A percentile compares a stretch with the other conserved stretches of the same genome.
These are phyloP conservation scores for Ornithoptera priamus DNA, from an alignment of 2,888 invertebrate genomes.

Conservation along the genomic window DNA sequence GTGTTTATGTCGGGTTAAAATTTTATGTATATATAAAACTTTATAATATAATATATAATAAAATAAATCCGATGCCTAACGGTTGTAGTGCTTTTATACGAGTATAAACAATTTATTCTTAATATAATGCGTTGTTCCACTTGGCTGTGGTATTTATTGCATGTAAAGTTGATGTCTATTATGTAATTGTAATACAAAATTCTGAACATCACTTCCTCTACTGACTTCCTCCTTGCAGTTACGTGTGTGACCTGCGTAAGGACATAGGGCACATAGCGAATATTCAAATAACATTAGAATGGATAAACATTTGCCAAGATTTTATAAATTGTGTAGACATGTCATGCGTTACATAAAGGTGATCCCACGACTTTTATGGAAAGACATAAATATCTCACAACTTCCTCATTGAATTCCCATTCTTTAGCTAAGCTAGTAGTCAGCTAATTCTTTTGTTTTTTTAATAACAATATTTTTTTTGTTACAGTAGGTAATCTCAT, in stretches of 20 bases:
- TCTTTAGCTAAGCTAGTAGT: neutral
- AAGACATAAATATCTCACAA: constrained; percentile 10
- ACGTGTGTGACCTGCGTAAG: constrained; percentile 47
- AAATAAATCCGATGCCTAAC: neutral
- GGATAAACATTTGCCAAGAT: constrained; percentile 4
- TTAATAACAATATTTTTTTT: no score
- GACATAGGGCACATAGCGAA: constrained; percentile 40
- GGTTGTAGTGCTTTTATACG: neutral
- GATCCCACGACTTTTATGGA: constrained; percentile 15
- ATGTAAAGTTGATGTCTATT: constrained; percentile 21
- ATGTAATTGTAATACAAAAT: constrained; percentile 35
- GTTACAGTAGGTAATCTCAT: no score
- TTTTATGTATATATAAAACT: neutral
- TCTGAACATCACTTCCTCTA: constrained; percentile 35
- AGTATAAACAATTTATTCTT: neutral
- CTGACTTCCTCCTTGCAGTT: constrained; percentile 34
- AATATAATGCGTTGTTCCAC: constrained; percentile 5
- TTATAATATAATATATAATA: neutral
- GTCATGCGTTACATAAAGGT: constrained; percentile 16
- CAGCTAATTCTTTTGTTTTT: no score
- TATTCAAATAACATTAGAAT: constrained; percentile 10
- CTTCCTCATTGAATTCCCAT: constrained; percentile 23
- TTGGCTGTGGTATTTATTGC: constrained; percentile 1
- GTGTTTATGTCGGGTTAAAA: neutral
- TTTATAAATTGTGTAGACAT: constrained; percentile 6